phyloP scores from a whole-genome alignment of 1,140 invertebrate genomes.

The Agrypnia vestita region DNA sequence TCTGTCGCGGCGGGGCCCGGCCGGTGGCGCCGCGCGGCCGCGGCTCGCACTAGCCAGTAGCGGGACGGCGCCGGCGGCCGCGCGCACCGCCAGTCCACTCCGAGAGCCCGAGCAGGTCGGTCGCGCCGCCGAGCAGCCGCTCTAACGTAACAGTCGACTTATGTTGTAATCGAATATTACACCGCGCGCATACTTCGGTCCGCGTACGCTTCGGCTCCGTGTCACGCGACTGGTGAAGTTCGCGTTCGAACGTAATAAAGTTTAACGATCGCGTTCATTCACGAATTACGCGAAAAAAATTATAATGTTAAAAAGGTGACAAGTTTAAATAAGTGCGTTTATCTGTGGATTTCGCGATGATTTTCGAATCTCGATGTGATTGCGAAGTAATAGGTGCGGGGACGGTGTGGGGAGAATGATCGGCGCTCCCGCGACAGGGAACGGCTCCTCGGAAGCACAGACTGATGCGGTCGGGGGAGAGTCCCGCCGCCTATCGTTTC shows the following conservation, averaged over 20 bases:
- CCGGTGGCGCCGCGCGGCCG: conserved; percentile 45
- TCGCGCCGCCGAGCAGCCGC: conserved; percentile 7
- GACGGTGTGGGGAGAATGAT: conserved; percentile 19
- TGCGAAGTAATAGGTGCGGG: conserved; percentile 7
- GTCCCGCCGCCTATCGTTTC: conserved; percentile 1
- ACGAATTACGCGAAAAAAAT: conserved; percentile 13
- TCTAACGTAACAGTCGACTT: conserved; percentile 38
- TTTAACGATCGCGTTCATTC: conserved; percentile 11
- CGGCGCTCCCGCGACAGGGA: background rate
- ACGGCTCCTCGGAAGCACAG: background rate
- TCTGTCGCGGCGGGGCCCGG: conserved; percentile 4
- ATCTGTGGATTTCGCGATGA: conserved; percentile 17
- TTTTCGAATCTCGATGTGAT: conserved; percentile 37
- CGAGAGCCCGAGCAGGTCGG: conserved; percentile 26
- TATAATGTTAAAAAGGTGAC: conserved; percentile 38
- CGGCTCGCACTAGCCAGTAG: background rate
- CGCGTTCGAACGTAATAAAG: conserved; percentile 11
- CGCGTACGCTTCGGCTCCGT: conserved; percentile 26
- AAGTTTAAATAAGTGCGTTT: conserved; percentile 37
- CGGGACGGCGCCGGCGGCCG: conserved; percentile 23
- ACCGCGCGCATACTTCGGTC: background rate
- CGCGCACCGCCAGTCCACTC: conserved; percentile 43
- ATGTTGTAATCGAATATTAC: conserved; percentile 42
- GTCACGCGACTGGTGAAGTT: conserved; percentile 31
- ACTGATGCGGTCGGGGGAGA: conserved; percentile 28